Base-by-base conservation (phyloP, 92 coral and sea anemone species). In the Parazoanthus darwini region DNA sequence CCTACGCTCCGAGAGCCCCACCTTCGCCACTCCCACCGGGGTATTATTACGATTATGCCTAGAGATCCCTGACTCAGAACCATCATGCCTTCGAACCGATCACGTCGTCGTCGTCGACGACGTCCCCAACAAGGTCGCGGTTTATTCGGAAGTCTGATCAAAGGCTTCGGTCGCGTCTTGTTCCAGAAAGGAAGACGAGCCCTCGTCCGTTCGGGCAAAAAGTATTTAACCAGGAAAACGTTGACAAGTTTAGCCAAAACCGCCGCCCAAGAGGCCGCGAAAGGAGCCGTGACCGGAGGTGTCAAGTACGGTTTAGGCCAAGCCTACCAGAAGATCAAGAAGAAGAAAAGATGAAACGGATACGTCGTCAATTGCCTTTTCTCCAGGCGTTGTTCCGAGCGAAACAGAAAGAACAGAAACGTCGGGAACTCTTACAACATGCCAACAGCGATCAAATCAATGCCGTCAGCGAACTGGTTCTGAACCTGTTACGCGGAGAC, bases 101-200 rank as follows among this genome's bases (percentile, higher is more conserved):
- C 74, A 68, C 74, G 74, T 68, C 74, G 74, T 68, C 74, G 74
- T 67, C 74, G 74, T 68, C 74, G 74, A 68, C 26, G 74, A 68
- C 56, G 56, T 50, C 56, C 56, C 56, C 56, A 50, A 50, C 56
- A 50, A 50, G 56, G 56, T 50, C 56, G 56, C 56, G 73, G 73
- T 67, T 67, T 67, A 67, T 25, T 67, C 73, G 73, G 73, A 67
- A 67, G 73, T 67, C 73, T 67, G 73, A 67, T 68, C 74, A 68
- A 68, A 68, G 74, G 74, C 74, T 68, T 68, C 35, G 74, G 74
- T 68, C 26, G 74, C n/a, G 73, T 25, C 56, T 50, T 50, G 56
- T 50, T 50, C 56, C 56, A 50, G 56, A 50, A 50, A 50, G 56
- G 56, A 50, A 50, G 56, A 50, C 56, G 56, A 50, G 56, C 56